Evolutionary conservation across 1,140 invertebrate species (phyloP).

Genomic region (Scaptomyza graminum): DNA sequence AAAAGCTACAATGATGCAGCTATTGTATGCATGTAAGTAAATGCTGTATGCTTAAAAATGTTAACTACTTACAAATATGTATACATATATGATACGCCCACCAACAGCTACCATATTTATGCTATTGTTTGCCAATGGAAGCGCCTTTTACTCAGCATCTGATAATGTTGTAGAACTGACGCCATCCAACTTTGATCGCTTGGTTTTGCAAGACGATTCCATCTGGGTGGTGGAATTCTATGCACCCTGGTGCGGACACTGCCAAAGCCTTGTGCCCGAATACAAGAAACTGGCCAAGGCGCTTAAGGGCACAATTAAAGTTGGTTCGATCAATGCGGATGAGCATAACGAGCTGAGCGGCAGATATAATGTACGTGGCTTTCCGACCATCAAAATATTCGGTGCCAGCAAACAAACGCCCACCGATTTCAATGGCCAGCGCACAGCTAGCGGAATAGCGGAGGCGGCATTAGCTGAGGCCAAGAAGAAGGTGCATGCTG

Average conservation of each 20-base stretch:
- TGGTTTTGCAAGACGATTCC: constrained; percentile 93
- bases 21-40: constrained; percentile 41
- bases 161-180: constrained; percentile 96
- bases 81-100: constrained; percentile 8
- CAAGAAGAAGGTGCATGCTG: constrained; percentile 76
- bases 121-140: constrained; percentile 67
- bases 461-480: constrained; percentile 89
- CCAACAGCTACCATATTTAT: constrained; percentile 53
- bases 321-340: constrained; percentile 95
- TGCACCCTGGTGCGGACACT: constrained; percentile 97
- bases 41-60: background rate
- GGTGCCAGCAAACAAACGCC: constrained; percentile 94
- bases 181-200: constrained; percentile 94
- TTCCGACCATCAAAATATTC: constrained; percentile 99
- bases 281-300: constrained; percentile 95
- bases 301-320: constrained; percentile 96
- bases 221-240: constrained; percentile 95
- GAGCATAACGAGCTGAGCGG: constrained; percentile 92
- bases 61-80: background rate
- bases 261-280: constrained; percentile 92
- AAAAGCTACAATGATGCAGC: constrained; percentile 14
- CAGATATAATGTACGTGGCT: constrained; percentile 94
- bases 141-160: constrained; percentile 90
- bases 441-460: constrained; percentile 93
- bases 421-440: constrained; percentile 92